A percentile compares a stretch with the other conserved stretches of the same genome.
Conservation (phyloP, 2,113 vertebrate species). For the Lepisosteus oculatus region DNA sequence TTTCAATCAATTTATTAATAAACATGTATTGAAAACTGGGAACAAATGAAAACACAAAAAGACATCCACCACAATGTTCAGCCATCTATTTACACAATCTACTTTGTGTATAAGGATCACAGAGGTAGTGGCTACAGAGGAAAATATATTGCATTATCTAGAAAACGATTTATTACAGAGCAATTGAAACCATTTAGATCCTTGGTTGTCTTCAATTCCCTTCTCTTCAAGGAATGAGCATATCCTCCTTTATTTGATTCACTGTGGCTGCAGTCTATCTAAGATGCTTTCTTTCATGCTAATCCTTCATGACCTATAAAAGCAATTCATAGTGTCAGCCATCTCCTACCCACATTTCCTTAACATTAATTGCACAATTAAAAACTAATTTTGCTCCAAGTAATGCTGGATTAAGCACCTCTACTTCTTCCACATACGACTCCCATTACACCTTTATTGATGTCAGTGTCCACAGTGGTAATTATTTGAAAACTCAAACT, state of each 20-base stretch:
- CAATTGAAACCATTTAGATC: no score
- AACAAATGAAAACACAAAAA: no score
- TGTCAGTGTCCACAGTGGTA: slow-evolving; percentile 14
- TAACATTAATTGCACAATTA: slow-evolving; percentile 33
- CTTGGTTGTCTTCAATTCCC: no score
- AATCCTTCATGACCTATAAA: slow-evolving; percentile 15
- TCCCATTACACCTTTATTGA: slow-evolving; percentile 23
- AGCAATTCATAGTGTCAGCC: slow-evolving; percentile 10
- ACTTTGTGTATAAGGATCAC: no score
- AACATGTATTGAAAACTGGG: no score
- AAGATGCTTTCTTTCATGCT: neutral
- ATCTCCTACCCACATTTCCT: slow-evolving; percentile 13
- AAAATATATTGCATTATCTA: no score
- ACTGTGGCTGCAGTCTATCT: neutral
- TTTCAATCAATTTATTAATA: no score
- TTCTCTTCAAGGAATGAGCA: no score
- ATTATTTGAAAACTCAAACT: slow-evolving; percentile 13
- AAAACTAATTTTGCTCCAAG: slow-evolving; percentile 18
- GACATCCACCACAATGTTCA: no score
- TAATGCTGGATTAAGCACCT: slow-evolving; percentile 19
- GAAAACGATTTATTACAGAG: no score
- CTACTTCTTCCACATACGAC: slow-evolving; percentile 1
- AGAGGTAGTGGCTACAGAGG: no score
- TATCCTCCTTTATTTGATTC: neutral
- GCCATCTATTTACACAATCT: no score